A percentile compares a stretch with the other conserved stretches of the same genome.
Evolutionary conservation across 1,140 invertebrate genomes (phyloP).

Genomic region (Pseudachorutes palmiensis): DNA sequence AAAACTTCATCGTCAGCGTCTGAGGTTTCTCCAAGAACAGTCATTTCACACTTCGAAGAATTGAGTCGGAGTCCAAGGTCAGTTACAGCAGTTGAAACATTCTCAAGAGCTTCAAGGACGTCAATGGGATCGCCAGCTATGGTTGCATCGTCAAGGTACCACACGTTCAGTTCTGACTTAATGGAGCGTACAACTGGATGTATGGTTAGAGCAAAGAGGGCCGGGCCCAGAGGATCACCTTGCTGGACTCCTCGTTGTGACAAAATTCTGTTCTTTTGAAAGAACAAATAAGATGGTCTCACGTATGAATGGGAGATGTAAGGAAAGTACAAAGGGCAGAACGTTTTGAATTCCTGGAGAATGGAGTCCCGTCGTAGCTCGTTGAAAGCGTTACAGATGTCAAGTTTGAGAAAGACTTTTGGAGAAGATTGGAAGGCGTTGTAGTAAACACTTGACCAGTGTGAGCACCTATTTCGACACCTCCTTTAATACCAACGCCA

Average conservation of each 20-base stretch:
- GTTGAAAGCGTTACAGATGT: slow-evolving; percentile 11
- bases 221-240: slow-evolving; percentile 39
- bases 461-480: not conserved
- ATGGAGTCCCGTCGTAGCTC: slow-evolving; percentile 8
- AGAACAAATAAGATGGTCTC: not conserved
- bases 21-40: not conserved
- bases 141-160: slow-evolving; percentile 17
- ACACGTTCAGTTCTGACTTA: slow-evolving; percentile 11
- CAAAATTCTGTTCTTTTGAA: not conserved
- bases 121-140: not conserved
- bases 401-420: not conserved
- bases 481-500: slow-evolving; percentile 1
- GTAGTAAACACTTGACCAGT: not conserved
- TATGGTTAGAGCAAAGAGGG: slow-evolving; percentile 42
- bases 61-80: slow-evolving; percentile 12
- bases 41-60: slow-evolving; percentile 11
- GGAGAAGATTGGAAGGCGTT: not conserved
- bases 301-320: not conserved
- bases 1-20: not conserved
- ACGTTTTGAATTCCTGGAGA: not conserved
- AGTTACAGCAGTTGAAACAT: not conserved
- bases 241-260: slow-evolving; percentile 39
- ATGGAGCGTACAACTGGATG: slow-evolving; percentile 32
- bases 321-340: not conserved
- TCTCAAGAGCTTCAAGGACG: slow-evolving; percentile 3